phyloP scores from a whole-genome alignment of 2,797 vertebrate species.

The Chiloscyllium punctatum region DNA sequence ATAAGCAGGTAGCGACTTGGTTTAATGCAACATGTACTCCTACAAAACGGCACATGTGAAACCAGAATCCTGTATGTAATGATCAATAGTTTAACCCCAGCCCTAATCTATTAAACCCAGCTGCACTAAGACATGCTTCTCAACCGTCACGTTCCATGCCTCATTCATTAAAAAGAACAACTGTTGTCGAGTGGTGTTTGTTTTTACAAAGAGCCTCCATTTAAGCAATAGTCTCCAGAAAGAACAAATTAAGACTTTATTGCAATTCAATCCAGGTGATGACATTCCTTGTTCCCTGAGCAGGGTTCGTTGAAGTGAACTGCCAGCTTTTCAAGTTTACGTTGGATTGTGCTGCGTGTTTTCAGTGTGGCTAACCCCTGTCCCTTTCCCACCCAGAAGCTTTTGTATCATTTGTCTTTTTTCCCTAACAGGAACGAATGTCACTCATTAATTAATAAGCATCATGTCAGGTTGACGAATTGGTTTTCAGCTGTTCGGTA shows the following conservation, averaged over 20 bases:
- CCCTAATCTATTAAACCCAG: slow-evolving; percentile 13
- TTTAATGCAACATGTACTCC: not conserved
- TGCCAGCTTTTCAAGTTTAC: not conserved
- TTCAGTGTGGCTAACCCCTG: not conserved
- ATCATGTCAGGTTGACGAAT: not conserved
- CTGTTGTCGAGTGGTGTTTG: not conserved
- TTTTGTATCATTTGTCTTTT: not conserved
- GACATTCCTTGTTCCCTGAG: not conserved
- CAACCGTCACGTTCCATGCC: not conserved
- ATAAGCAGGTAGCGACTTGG: not conserved
- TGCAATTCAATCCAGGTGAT: slow-evolving; percentile 27
- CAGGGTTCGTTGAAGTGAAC: not conserved
- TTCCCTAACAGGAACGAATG: not conserved
- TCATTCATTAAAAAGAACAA: slow-evolving; percentile 22
- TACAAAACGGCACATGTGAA: not conserved
- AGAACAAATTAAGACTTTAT: not conserved
- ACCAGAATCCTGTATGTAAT: not conserved
- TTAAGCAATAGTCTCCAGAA: not conserved
- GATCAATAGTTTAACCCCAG: not conserved
- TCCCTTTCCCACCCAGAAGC: not conserved
- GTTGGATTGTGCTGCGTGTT: not conserved
- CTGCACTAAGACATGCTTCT: not conserved
- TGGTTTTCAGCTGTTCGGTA: not conserved
- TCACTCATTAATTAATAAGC: slow-evolving; percentile 11
- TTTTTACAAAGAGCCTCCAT: slow-evolving; percentile 5